Base-by-base conservation (phyloP, 2,113 vertebrate species). In the Sceloporus undulatus region DNA sequence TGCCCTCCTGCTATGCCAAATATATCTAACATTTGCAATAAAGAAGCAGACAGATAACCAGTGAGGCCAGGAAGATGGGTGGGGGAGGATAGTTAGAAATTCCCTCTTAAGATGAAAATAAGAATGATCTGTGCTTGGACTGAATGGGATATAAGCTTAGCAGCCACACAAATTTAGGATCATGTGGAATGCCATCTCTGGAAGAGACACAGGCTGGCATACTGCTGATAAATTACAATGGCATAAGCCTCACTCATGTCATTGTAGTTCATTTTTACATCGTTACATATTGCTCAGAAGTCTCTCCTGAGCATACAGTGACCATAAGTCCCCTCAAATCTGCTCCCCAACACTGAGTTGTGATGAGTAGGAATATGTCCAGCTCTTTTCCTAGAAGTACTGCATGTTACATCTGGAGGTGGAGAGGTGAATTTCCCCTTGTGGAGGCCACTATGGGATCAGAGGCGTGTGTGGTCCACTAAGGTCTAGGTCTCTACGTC, bases 1-100 rank as follows among this genome's bases (percentile, higher is more conserved):
- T 5, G 42, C 87, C 91, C 40, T 74, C 85, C 27, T 23, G 65
- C 78, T 89, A 87, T 88, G 81, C 74, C 74, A 93, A 90, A 92
- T 89, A 90, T 34, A 88, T 93, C 78, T 78, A 42, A 79, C 75
- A 25, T 54, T 66, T 25, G 8, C 76, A 89, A 74, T 81, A 62
- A 66, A 25, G 90, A 90, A 89, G 76, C 77, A 74, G 68, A 85
- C 68, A 73, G 81, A 87, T 18, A 79, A 86, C 42, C 85, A 65
- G 19, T 52, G 79, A 75, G 42, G 62, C 73, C 19, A 48, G 59
- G 48, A 48, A 48, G 48, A 48, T 48, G 48, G 59, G 54, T 59
- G 23, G 2, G 9, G 73, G 38, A 65, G n/a, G 21, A 56, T 38
- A 38, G 75, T n/a, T 70, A 70, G 48, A 78, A 29, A 56, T 70